A percentile compares a stretch with the other conserved stretches of the same genome.
phyloP scores from a whole-genome alignment of 2,797 vertebrate species.

The Typhlichthys subterraneus region DNA sequence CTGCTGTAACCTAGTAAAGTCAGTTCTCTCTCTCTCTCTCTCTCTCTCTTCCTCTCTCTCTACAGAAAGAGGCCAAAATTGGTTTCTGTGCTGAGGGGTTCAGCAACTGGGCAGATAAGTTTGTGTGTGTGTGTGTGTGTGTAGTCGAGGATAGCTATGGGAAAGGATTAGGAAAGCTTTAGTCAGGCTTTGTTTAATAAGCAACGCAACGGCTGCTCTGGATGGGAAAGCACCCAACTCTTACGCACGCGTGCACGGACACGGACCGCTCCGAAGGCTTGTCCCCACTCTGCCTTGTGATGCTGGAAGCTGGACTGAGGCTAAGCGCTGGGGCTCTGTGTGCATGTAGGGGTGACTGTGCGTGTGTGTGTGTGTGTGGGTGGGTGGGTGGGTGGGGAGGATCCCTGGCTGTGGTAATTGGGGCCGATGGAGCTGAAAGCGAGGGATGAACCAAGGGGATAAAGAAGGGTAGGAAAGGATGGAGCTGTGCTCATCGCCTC shows the following conservation, averaged over 20 bases:
- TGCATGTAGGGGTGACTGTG: conserved; percentile 9
- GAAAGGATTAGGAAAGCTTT: conserved; percentile 81
- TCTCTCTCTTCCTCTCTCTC: background rate
- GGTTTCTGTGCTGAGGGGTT: conserved; percentile 64
- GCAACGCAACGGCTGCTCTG: conserved; percentile 66
- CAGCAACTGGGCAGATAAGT: conserved; percentile 58
- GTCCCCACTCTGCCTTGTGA: conserved; percentile 41
- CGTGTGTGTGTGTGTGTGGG: conserved; percentile 19
- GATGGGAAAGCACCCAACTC: conserved; percentile 71
- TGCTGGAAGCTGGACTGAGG: conserved; percentile 25
- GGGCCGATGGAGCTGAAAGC: conserved; percentile 76
- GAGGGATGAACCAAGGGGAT: conserved; percentile 70
- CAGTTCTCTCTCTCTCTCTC: background rate
- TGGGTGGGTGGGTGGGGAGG: conserved; percentile 26
- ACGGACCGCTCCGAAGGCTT: conserved; percentile 38
- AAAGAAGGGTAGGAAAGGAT: conserved; percentile 67
- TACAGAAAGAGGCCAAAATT: conserved; percentile 48
- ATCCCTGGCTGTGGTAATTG: conserved; percentile 72
- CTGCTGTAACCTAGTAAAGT: background rate
- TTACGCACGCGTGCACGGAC: conserved; percentile 34
- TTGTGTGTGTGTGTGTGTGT: conserved; percentile 35
- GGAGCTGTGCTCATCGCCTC: conserved; percentile 62
- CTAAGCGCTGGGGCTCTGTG: conserved; percentile 13
- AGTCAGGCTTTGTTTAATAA: conserved; percentile 80
- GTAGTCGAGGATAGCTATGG: conserved; percentile 69